Evolutionary conservation across 2,888 invertebrate species (phyloP).

Genomic region (Ecliptopera silaceata): DNA sequence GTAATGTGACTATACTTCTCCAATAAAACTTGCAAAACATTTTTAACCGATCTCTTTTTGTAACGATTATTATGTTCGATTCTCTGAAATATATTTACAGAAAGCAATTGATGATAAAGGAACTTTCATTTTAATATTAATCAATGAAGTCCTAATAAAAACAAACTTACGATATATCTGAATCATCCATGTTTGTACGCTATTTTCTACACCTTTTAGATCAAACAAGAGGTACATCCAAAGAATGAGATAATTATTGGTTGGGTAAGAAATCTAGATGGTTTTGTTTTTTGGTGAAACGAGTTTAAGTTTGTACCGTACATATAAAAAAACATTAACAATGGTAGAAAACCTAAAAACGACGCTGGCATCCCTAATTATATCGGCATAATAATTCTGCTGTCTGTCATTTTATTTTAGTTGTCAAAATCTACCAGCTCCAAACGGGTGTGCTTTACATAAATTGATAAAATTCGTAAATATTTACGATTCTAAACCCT

Average conservation of each 20-base stretch:
- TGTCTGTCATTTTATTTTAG: conserved; percentile 43
- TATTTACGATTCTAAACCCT: conserved; percentile 51
- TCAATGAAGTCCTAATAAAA: too few relatives aligned
- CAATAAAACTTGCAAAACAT: conserved; percentile 58
- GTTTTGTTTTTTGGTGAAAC: background rate
- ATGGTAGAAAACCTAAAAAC: conserved; percentile 35
- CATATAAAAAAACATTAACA: background rate
- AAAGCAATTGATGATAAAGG: background rate
- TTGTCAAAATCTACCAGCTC: conserved; percentile 60
- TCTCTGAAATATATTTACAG: conserved; percentile 48
- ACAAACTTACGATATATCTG: conserved; percentile 51
- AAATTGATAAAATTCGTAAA: conserved; percentile 45
- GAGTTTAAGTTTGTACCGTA: too few relatives aligned
- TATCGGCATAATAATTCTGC: conserved; percentile 17
- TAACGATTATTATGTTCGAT: conserved; percentile 56
- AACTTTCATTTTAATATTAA: too few relatives aligned
- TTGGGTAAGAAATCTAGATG: conserved; percentile 6
- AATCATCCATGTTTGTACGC: conserved; percentile 38
- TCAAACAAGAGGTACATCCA: background rate
- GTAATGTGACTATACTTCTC: conserved; percentile 51
- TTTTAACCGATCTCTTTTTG: conserved; percentile 47
- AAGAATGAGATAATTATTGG: too few relatives aligned
- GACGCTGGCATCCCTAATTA: conserved; percentile 32
- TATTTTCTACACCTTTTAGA: background rate
- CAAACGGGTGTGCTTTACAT: conserved; percentile 45